These are phyloP conservation scores for Andrena trimmerana DNA, from an alignment of 2,888 invertebrate genomes.

Conservation along the genomic window DNA sequence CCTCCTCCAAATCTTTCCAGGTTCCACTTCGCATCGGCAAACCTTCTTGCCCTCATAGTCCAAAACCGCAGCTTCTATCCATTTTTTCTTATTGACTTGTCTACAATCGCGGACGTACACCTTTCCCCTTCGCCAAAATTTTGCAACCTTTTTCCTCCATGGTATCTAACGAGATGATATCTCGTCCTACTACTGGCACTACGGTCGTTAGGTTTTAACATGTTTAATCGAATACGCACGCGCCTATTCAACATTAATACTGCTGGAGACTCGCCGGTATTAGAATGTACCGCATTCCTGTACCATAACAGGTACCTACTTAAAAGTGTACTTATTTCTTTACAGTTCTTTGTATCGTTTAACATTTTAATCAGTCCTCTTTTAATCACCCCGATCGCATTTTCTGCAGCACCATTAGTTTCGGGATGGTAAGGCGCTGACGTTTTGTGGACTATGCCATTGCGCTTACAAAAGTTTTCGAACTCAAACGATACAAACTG, in stretches of 20 bases:
- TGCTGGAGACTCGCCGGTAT: constrained; percentile 1
- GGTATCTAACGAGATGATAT: neutral
- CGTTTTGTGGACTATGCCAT: neutral
- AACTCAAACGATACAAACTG: constrained; percentile 19
- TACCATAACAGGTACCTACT: constrained; percentile 5
- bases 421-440: constrained; percentile 1
- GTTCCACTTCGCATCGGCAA: neutral
- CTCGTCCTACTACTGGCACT: neutral
- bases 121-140: neutral
- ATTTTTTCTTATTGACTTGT: neutral
- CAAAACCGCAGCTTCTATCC: neutral
- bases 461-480: constrained; percentile 21
- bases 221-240: constrained; percentile 4
- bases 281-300: constrained; percentile 10
- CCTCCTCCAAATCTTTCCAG: neutral
- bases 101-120: constrained; percentile 6
- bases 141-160: neutral
- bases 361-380: constrained; percentile 11
- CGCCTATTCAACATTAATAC: constrained; percentile 3
- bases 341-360: neutral
- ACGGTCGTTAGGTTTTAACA: constrained; percentile 1
- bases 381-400: neutral
- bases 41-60: neutral
- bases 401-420: neutral
- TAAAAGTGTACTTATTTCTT: neutral